Evolutionary conservation across 2,113 vertebrate genomes (phyloP).

Genomic region (Bungarus multicinctus): DNA sequence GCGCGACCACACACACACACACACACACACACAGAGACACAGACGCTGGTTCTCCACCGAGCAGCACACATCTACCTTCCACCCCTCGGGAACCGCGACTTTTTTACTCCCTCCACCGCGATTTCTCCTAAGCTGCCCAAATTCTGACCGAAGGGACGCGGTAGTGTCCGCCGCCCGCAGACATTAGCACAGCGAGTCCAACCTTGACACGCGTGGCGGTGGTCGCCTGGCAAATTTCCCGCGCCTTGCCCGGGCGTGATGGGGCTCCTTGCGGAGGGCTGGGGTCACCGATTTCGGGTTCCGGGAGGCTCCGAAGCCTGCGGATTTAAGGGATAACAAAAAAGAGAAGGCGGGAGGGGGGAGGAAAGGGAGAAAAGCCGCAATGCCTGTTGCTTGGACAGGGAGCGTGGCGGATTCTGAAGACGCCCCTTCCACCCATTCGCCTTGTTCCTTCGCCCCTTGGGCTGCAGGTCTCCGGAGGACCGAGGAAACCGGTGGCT

Average conservation of each 20-base stretch:
- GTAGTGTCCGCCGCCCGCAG: not conserved
- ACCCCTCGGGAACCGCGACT: not conserved
- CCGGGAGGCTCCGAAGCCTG: not conserved
- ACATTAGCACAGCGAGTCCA: not conserved
- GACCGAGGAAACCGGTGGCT: not conserved
- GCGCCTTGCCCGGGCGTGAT: not conserved
- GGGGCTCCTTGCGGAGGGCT: not conserved
- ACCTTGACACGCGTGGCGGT: not conserved
- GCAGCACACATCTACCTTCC: not conserved
- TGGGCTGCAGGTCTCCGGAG: conserved; percentile 4
- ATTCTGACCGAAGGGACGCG: not conserved
- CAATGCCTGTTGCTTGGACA: conserved; percentile 35
- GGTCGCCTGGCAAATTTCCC: not conserved
- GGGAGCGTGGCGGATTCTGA: not conserved
- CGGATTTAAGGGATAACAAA: not conserved
- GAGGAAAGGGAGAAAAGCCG: not conserved
- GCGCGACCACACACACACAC: not conserved
- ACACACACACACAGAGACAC: not conserved
- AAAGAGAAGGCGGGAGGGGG: not conserved
- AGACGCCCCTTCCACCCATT: not conserved
- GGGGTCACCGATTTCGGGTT: not conserved
- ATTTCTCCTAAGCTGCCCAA: not conserved
- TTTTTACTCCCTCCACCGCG: not conserved
- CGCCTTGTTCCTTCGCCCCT: not conserved
- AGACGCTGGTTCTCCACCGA: not conserved